Evolutionary conservation across 2,797 vertebrate species (phyloP).

Genomic region (Labeo calbasu): DNA sequence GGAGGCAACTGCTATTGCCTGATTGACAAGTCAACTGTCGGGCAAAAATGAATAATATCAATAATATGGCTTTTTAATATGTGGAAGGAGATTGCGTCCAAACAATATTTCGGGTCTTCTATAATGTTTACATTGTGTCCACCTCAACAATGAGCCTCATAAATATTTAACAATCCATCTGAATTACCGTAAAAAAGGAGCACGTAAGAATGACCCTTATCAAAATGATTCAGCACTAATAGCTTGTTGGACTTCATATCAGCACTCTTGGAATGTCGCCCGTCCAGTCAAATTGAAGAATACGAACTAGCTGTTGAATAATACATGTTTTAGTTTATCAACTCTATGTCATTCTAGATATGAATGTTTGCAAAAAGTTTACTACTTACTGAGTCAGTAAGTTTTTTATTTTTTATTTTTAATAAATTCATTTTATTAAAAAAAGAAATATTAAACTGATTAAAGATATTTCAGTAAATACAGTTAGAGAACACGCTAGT

Average conservation of each 20-base stretch:
- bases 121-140: conserved; percentile 3
- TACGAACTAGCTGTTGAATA: neutral
- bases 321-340: neutral
- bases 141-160: conserved; percentile 31
- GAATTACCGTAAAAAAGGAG: conserved; percentile 55
- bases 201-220: conserved; percentile 62
- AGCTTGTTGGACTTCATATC: conserved; percentile 68
- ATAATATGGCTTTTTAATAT: neutral
- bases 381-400: neutral
- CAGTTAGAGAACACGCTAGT: neutral
- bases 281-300: neutral
- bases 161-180: conserved; percentile 58
- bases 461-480: neutral
- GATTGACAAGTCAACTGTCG: conserved; percentile 1
- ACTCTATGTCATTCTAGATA: neutral
- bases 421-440: neutral
- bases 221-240: conserved; percentile 71
- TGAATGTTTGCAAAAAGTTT: neutral
- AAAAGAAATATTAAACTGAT: neutral
- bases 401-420: neutral
- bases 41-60: neutral
- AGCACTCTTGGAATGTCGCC: conserved; percentile 29
- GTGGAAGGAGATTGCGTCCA: neutral
- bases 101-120: neutral
- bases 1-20: neutral